Conservation (phyloP, 2,113 vertebrate species). For the Gavia stellata region DNA sequence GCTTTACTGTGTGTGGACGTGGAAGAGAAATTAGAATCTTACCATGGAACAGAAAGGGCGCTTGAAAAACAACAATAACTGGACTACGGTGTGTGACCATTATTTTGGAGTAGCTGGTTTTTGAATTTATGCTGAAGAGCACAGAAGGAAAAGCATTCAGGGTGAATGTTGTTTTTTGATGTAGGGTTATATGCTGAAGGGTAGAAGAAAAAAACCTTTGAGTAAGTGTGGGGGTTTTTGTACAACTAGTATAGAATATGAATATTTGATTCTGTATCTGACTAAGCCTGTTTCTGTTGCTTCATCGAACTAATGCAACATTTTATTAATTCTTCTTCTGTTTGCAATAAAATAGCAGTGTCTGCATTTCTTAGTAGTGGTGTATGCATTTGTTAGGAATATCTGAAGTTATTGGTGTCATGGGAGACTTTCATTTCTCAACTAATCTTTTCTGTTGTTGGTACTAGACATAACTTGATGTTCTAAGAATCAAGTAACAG, state of each 20-base stretch:
- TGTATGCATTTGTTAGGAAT: neutral
- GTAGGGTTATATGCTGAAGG: neutral
- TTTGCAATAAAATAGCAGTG: neutral
- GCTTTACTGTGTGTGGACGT: neutral
- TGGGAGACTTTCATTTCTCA: neutral
- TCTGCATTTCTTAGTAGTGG: neutral
- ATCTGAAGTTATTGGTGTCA: neutral
- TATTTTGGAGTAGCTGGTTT: neutral
- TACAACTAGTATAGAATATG: neutral
- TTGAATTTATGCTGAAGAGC: neutral
- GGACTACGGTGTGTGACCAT: rapidly evolving
- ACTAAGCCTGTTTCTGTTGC: neutral
- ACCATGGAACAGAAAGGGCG: neutral
- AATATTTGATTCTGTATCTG: neutral
- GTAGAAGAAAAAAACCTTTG: neutral
- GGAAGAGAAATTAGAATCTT: neutral
- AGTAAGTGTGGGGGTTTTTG: rapidly evolving
- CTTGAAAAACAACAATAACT: neutral
- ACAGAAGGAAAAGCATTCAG: neutral
- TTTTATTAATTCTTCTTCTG: neutral
- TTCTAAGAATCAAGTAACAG: neutral
- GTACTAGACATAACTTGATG: neutral
- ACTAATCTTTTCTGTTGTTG: neutral
- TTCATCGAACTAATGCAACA: neutral
- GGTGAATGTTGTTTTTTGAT: neutral